Base-by-base conservation (phyloP, 2,888 invertebrate species). In the Listrodromus nycthemerus region DNA sequence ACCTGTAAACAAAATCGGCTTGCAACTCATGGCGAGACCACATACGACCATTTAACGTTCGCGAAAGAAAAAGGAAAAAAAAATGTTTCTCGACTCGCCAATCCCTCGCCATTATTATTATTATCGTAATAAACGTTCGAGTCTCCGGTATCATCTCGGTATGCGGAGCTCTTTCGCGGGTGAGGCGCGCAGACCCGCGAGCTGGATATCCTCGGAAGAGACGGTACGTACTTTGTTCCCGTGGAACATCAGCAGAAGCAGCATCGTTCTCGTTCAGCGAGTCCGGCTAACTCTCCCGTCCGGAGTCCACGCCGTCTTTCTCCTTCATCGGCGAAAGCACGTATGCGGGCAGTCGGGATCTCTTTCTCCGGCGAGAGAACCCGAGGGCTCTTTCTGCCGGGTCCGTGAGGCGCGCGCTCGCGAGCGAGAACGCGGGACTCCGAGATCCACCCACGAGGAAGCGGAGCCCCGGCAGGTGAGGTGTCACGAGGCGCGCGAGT, bases 361-460 rank as follows among this genome's bases (percentile, higher is more conserved):
- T 67, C 67, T 74, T 45, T 76, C 74, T 67, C 63, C 69, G 33
- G 50, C 41, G 69, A 77, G 82, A 81, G 71, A 55, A 74, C 79
- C 85, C 70, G 74, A 73, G 84, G 85, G 75, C 77, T 67, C 76
- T 82, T 78, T 74, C 73, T 21, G 71, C 71, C 50, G 76, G 71
- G 48, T 76, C 82, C 76, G 63, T 80, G 65, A 61, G 78, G 84
- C 73, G 71, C 65, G 73, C 73, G 71, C 70, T 4, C 41, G 41
- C 41, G 73, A 8, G 55, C 21, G 24, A 55, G 55, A 55, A 24
- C 55, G 21, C 81, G 82, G 81, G 81, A 70, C 85, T 84, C 80
- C 80, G 83, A 87, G 90, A 92, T 93, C 93, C 93, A 93, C 93
- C 93, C 93, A 93, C 93, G 88, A 92, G 92, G 92, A 92, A 92